Conservation (phyloP, 2,797 vertebrate species). For the Halcyon badia region DNA sequence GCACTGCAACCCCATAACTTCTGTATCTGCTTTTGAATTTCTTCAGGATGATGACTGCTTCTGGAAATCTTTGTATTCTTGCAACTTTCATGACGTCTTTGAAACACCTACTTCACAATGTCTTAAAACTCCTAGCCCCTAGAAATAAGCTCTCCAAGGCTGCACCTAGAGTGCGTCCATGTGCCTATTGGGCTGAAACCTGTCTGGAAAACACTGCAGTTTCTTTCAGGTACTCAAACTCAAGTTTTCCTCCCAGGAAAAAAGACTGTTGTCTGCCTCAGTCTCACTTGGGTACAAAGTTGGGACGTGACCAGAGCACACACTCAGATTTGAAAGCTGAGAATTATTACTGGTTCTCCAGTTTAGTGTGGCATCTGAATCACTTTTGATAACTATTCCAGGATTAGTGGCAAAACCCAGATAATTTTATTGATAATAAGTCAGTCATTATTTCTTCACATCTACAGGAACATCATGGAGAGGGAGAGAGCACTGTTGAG, state of each 20-base stretch:
- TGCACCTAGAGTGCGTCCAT: background rate
- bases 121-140: background rate
- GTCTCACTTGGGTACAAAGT: background rate
- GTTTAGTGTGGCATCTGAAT: background rate
- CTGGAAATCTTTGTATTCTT: background rate
- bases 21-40: background rate
- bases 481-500: background rate
- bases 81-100: background rate
- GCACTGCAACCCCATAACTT: background rate
- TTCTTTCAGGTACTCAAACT: background rate
- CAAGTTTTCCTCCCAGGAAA: background rate
- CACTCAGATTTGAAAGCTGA: background rate
- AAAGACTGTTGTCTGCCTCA: accelerated
- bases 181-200: accelerated
- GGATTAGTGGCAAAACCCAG: background rate
- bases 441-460: background rate
- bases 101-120: background rate
- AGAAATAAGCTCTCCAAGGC: background rate
- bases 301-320: background rate
- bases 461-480: background rate
- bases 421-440: background rate
- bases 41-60: background rate
- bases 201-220: background rate
- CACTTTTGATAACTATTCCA: background rate
- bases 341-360: background rate